Base-by-base conservation (phyloP, 2,797 vertebrate genomes). In the Kryptopterus vitreolus region DNA sequence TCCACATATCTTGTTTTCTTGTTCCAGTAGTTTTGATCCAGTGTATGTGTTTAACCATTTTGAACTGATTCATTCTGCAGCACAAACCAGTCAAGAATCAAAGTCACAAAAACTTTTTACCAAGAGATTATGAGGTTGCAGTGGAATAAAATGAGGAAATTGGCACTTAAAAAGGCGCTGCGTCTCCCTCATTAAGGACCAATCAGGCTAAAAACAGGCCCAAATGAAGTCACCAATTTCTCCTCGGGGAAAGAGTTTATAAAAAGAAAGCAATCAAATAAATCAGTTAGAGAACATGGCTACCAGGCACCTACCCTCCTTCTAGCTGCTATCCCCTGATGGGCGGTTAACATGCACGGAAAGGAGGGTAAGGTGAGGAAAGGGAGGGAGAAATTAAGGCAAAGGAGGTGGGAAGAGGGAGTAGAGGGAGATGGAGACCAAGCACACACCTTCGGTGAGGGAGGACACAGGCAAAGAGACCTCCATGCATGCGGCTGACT, bases 401-500 rank as follows among this genome's bases (percentile, higher is more conserved):
- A 43, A 43, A 59, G 43, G 31, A 38, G 38, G 70, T 80, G 85
- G 86, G 87, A 86, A 15, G 81, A 88, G 90, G 70, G 24, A 58
- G 58, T 75, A 82, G 48, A 46, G 70, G 85, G 83, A 76, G 62
- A 77, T 73, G 82, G 79, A 82, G 81, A 87, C 87, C 92, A 93
- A 92, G 91, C 93, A 94, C 94, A 93, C 94, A 98, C 98, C 98
- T 98, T 99, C 97, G 89, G 95, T 93, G 91, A 94, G 94, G 93
- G 95, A 94, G 84, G 94, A 93, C 91, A 97, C 94, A 87, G 98
- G 97, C 92, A 98, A 95, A 90, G 97, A 96, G 91, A 99, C 95
- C 93, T 99, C 98, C 96, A 99, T 99, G 95, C 98, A 99, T 92
- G 98, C 98, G 84, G 98, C 98, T 79, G 98, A 99, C 92, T 98